phyloP scores from a whole-genome alignment of 2,888 invertebrate genomes.

The Ceratothoa steindachneri region DNA sequence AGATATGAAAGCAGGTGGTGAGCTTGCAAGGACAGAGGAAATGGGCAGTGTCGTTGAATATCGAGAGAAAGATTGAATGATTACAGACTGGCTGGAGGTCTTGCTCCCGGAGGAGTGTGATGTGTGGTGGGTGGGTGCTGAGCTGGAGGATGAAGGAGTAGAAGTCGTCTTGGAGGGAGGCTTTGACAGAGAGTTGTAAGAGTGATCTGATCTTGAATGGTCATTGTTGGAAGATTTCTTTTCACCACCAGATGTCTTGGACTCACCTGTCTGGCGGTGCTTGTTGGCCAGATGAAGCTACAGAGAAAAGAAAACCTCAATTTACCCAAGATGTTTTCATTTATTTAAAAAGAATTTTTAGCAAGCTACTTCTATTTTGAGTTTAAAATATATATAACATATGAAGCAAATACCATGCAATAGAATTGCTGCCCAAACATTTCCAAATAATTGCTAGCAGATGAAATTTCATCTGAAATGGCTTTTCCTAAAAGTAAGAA shows the following conservation, averaged over 20 bases:
- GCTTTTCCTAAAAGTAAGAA: no score
- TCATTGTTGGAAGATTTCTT: background rate
- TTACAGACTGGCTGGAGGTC: background rate
- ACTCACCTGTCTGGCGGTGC: background rate
- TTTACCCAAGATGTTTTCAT: no score
- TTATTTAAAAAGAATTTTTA: no score
- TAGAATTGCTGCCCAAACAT: no score
- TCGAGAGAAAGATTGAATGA: background rate
- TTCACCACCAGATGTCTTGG: background rate
- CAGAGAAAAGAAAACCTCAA: background rate
- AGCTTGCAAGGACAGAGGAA: no score
- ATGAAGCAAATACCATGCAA: no score
- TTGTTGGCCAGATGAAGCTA: background rate
- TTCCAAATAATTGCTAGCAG: no score
- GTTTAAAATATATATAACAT: no score
- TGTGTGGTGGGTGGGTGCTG: background rate
- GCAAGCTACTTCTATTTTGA: no score
- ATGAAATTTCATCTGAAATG: no score
- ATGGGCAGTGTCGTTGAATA: background rate
- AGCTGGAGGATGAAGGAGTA: background rate
- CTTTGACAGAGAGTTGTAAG: background rate
- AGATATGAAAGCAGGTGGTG: no score
- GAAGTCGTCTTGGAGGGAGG: background rate
- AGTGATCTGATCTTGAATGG: background rate
- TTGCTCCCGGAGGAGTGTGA: background rate